These are phyloP conservation scores for Agriopis leucophaearia DNA, from an alignment of 2,888 invertebrate species.

Conservation along the genomic window DNA sequence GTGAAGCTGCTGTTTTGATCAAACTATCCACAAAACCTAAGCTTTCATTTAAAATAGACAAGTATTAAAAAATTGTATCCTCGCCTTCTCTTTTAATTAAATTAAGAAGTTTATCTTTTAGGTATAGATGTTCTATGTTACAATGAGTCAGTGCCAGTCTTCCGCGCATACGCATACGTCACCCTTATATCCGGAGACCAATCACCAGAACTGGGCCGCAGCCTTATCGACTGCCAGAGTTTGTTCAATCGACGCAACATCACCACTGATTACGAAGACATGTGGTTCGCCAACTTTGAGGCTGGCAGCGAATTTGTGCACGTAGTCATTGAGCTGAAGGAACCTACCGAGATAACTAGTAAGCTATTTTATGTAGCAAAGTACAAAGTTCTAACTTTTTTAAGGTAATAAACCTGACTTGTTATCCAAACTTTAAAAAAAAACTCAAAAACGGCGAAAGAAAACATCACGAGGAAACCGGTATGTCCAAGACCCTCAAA, in stretches of 20 bases:
- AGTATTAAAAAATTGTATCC: not conserved
- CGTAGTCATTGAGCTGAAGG: constrained; percentile 71
- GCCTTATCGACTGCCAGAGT: constrained; percentile 75
- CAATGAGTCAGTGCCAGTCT: constrained; percentile 62
- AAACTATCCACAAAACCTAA: not conserved
- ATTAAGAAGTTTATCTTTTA: constrained; percentile 52
- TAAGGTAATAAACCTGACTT: no score
- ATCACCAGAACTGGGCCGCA: constrained; percentile 50
- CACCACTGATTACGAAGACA: constrained; percentile 88
- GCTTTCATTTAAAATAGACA: not conserved
- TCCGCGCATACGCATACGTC: constrained; percentile 73
- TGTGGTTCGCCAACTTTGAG: constrained; percentile 87
- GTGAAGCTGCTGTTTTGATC: no score
- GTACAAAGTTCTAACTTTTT: not conserved
- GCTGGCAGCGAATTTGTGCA: constrained; percentile 70
- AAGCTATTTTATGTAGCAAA: constrained; percentile 24
- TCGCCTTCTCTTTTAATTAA: not conserved
- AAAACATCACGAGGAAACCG: no score
- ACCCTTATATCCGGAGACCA: constrained; percentile 62
- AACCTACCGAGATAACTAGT: constrained; percentile 75
- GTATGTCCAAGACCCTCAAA: no score
- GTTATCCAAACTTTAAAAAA: no score
- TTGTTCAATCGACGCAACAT: constrained; percentile 90
- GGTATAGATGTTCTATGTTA: constrained; percentile 81
- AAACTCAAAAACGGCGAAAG: no score